These are phyloP conservation scores for Cavia porcellus DNA, from an alignment of 2,113 vertebrate species.

Conservation along the genomic window DNA sequence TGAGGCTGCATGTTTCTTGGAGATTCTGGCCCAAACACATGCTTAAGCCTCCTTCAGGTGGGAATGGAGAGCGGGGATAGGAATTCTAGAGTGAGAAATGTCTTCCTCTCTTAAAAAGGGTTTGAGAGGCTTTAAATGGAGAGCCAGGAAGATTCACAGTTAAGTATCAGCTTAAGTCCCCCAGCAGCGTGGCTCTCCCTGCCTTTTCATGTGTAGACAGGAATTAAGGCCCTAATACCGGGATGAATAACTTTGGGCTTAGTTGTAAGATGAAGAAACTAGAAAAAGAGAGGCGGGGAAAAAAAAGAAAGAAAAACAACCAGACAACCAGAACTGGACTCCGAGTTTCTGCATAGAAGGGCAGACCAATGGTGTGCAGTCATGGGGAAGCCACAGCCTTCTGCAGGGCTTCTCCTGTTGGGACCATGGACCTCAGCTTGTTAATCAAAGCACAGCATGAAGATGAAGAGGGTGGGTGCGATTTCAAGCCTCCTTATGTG, in stretches of 20 bases:
- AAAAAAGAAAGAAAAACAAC: background rate
- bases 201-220: slow-evolving; percentile 50
- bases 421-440: background rate
- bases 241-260: slow-evolving; percentile 55
- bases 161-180: slow-evolving; percentile 68
- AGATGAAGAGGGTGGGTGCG: background rate
- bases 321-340: background rate
- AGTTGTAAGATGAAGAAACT: slow-evolving; percentile 31
- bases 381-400: background rate
- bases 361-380: background rate
- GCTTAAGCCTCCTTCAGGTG: slow-evolving; percentile 22
- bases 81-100: slow-evolving; percentile 71
- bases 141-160: slow-evolving; percentile 68
- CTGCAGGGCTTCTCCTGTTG: background rate
- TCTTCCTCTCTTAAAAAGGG: slow-evolving; percentile 59
- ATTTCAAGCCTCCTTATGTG: background rate
- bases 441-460: background rate
- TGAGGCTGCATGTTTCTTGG: background rate
- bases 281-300: background rate
- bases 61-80: background rate
- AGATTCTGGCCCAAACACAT: background rate
- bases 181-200: background rate
- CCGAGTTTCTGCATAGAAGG: background rate
- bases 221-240: slow-evolving; percentile 70
- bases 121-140: slow-evolving; percentile 70